Base-by-base conservation (phyloP, 2,797 vertebrate genomes). In the Falco columbarius region DNA sequence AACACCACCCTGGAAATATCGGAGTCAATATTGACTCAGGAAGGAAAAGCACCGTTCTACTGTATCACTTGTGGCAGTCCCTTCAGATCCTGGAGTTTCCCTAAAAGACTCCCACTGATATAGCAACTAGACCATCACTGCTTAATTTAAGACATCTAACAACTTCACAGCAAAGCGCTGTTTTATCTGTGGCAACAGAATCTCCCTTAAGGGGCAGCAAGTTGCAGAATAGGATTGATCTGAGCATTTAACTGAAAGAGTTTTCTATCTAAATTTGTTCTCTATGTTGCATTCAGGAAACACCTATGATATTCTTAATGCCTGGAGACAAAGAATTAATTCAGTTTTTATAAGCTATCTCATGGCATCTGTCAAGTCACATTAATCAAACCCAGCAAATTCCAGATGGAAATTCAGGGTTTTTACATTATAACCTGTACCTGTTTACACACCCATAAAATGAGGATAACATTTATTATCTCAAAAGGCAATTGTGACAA, bases 21-120 rank as follows among this genome's bases (percentile, higher is more conserved):
- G 75, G 76, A 54, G 90, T 95, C 89, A 95, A 92, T 93, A 96
- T 91, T 97, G 94, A 97, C 96, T 96, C 94, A 96, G 66, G 92
- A 93, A 94, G 86, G 92, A 97, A 97, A 97, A 97, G 75, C 94
- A 97, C 93, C 95, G 10, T 77, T 90, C 86, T 86, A 3, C 71
- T 88, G 46, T 77, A n/a, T 87, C n/a, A 75, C 24, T 87, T 3
- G n/a, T 88, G 86, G 81, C 93, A 96, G 88, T 89, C 94, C 90
- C 92, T 93, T 68, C 74, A 89, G 81, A 73, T 75, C 76, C 85
- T 94, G 96, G 95, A 97, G 61, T 97, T 97, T 97, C 97, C 95
- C 97, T 93, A 85, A 81, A 87, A 97, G 89, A 94, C 59, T 95
- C 89, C 92, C 87, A 42, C 62, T 92, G 79, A 85, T 44, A 81